These are phyloP conservation scores for Gyrodactylus bullatarudis DNA, from an alignment of 1,140 invertebrate species.

Conservation along the genomic window DNA sequence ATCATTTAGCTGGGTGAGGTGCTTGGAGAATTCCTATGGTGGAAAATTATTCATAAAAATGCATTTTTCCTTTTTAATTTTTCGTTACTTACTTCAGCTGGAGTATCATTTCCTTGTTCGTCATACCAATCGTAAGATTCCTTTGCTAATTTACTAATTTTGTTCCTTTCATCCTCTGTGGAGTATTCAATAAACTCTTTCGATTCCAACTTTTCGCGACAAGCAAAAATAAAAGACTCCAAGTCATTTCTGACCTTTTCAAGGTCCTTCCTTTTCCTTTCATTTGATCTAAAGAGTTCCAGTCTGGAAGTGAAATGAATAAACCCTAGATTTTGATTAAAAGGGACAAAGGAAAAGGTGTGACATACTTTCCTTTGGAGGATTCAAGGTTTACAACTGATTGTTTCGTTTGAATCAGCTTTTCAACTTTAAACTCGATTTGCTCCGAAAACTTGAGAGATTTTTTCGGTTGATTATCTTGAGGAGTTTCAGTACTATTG, in stretches of 20 bases:
- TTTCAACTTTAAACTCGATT: no score
- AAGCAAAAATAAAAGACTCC: neutral
- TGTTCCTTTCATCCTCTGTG: neutral
- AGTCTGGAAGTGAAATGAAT: neutral
- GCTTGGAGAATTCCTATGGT: neutral
- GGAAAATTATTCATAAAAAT: no score
- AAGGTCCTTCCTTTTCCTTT: neutral
- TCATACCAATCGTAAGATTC: neutral
- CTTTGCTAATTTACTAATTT: neutral
- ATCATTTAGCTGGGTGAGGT: neutral
- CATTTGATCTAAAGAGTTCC: neutral
- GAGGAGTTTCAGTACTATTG: no score
- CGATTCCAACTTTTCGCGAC: neutral
- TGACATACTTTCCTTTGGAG: no score
- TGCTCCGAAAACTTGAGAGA: no score
- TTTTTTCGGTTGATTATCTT: no score
- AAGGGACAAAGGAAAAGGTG: no score
- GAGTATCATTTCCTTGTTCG: neutral
- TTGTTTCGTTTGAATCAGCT: no score
- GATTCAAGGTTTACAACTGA: no score
- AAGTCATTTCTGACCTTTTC: neutral
- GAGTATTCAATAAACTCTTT: neutral
- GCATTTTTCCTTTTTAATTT: no score
- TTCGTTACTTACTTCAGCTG: no score
- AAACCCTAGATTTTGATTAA: no score